A percentile compares a stretch with the other conserved stretches of the same genome.
phyloP scores from a whole-genome alignment of 1,140 invertebrate genomes.

The Megalopta genalis region DNA sequence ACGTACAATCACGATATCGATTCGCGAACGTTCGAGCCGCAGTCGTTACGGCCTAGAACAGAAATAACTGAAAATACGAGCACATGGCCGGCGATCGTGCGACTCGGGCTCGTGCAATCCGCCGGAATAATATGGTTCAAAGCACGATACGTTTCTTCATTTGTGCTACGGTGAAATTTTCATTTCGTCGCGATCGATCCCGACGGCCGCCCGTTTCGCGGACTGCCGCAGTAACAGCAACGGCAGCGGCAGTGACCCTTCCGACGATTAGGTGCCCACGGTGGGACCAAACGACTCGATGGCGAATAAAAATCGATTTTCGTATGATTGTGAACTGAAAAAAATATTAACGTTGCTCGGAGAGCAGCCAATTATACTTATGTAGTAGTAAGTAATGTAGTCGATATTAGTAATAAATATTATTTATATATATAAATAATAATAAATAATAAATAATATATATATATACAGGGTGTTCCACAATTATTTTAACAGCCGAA shows the following conservation, averaged over 20 bases:
- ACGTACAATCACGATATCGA: slow-evolving; percentile 61
- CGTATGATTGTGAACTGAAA: too few relatives aligned
- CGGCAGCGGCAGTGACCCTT: not conserved
- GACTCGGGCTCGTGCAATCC: not conserved
- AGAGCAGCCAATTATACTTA: too few relatives aligned
- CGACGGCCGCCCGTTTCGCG: not conserved
- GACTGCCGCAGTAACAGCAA: not conserved
- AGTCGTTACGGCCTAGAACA: slow-evolving; percentile 66
- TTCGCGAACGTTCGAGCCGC: slow-evolving; percentile 48
- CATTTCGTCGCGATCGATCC: slow-evolving; percentile 2
- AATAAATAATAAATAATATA: too few relatives aligned
- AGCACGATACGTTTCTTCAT: not conserved
- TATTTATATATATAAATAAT: too few relatives aligned
- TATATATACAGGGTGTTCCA: too few relatives aligned
- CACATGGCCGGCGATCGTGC: not conserved
- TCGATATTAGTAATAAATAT: too few relatives aligned
- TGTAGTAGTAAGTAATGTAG: too few relatives aligned
- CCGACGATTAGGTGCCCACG: not conserved
- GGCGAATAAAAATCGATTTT: too few relatives aligned
- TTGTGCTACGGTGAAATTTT: not conserved
- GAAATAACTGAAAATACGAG: slow-evolving; percentile 65
- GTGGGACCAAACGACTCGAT: too few relatives aligned
- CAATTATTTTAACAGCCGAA: too few relatives aligned
- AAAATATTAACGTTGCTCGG: too few relatives aligned
- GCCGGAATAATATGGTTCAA: slow-evolving; percentile 12